These are phyloP conservation scores for Epizoanthus ramosus DNA, from an alignment of 92 coral and sea anemone genomes.

Conservation along the genomic window DNA sequence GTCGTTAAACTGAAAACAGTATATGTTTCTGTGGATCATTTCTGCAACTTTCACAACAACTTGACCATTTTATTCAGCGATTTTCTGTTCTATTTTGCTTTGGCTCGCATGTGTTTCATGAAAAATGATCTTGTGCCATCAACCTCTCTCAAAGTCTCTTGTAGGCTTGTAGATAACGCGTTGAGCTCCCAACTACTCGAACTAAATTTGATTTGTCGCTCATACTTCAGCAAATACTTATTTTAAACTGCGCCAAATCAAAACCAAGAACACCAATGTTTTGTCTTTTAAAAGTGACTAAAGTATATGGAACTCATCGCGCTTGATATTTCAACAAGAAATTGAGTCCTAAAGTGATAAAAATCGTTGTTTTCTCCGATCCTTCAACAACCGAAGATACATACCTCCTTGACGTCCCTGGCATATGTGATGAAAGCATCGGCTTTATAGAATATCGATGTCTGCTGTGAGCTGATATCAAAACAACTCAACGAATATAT, in stretches of 20 bases:
- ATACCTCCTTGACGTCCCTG: slow-evolving; percentile 1
- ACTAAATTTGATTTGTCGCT: slow-evolving; percentile 3
- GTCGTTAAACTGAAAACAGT: slow-evolving; percentile 2
- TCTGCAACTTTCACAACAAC: slow-evolving; percentile 15
- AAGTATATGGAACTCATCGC: slow-evolving; percentile 2
- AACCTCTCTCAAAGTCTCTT: slow-evolving; percentile 35
- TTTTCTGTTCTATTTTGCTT: slow-evolving; percentile 10
- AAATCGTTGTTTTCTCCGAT: slow-evolving; percentile 1
- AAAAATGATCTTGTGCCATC: slow-evolving; percentile 5
- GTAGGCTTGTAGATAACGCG: slow-evolving; percentile 13
- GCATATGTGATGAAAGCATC: slow-evolving; percentile 19
- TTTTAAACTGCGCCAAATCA: background rate
- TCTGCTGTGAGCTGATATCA: background rate
- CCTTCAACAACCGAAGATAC: slow-evolving; percentile 11
- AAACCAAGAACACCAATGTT: slow-evolving; percentile 25
- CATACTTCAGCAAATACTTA: background rate
- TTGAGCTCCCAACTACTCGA: slow-evolving; percentile 26
- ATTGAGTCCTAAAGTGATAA: background rate
- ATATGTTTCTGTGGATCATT: slow-evolving; percentile 21
- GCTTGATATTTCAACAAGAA: slow-evolving; percentile 22
- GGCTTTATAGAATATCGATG: background rate
- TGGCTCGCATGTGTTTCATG: background rate
- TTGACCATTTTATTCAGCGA: slow-evolving; percentile 7
- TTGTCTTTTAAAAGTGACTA: background rate
- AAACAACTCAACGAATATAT: background rate